These are phyloP conservation scores for Ranitomeya variabilis DNA, from an alignment of 2,113 vertebrate species.

Conservation along the genomic window DNA sequence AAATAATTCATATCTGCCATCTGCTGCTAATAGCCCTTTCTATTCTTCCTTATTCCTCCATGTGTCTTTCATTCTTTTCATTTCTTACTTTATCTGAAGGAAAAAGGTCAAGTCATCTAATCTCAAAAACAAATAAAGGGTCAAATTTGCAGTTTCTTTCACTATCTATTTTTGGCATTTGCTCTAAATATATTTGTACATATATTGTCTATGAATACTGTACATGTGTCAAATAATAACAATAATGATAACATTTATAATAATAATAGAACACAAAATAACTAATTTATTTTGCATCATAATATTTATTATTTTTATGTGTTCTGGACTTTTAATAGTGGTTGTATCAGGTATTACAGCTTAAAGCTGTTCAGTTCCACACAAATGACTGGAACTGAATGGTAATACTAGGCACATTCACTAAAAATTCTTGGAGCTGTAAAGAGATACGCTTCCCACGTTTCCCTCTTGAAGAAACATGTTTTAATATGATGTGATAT, in stretches of 20 bases:
- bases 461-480: no score
- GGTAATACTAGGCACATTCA: no score
- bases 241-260: background rate
- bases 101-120: background rate
- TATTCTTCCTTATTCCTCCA: constrained; percentile 57
- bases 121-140: background rate
- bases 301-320: background rate
- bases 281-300: background rate
- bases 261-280: background rate
- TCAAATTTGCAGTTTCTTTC: background rate
- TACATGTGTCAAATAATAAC: background rate
- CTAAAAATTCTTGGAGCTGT: no score
- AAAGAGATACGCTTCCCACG: no score
- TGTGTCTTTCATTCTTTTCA: constrained; percentile 54
- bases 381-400: no score
- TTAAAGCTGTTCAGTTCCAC: no score
- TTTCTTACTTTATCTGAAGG: constrained; percentile 40
- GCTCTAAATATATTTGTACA: background rate
- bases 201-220: background rate
- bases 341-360: no score
- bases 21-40: constrained; percentile 68
- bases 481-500: no score
- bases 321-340: no score
- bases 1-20: constrained; percentile 84
- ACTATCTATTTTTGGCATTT: background rate